phyloP scores from a whole-genome alignment of 2,888 invertebrate genomes.

The Holacanthella duospinosa region DNA sequence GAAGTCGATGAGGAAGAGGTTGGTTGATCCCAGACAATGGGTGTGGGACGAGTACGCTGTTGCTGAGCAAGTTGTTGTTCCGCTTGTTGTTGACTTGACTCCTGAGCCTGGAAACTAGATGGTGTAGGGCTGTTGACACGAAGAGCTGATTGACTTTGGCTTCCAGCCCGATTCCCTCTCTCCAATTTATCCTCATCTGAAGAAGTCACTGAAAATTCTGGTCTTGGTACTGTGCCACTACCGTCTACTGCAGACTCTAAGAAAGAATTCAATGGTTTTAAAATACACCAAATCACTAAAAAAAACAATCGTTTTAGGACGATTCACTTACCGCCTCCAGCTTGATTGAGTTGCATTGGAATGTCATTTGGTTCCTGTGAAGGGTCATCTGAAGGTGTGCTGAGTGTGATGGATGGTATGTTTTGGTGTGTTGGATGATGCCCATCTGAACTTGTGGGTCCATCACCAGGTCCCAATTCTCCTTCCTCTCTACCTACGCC shows the following conservation, averaged over 20 bases:
- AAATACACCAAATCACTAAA: background rate
- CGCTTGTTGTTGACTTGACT: constrained; percentile 21
- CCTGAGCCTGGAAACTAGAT: constrained; percentile 12
- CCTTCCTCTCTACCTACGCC: too few relatives aligned
- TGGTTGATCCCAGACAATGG: constrained; percentile 37
- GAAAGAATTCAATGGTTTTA: background rate
- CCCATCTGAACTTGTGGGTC: constrained; percentile 30
- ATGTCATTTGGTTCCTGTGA: too few relatives aligned
- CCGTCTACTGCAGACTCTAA: background rate
- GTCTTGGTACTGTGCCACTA: background rate
- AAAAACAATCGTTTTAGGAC: background rate
- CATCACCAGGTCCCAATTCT: too few relatives aligned
- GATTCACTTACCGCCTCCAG: background rate
- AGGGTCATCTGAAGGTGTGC: constrained; percentile 27
- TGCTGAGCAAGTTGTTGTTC: too few relatives aligned
- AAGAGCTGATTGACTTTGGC: background rate
- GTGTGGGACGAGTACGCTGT: constrained; percentile 30
- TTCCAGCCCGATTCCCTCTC: constrained; percentile 6
- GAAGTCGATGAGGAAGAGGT: constrained; percentile 29
- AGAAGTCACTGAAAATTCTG: constrained; percentile 30
- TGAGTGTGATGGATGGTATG: constrained; percentile 26
- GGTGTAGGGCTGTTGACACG: constrained; percentile 25
- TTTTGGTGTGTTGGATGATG: constrained; percentile 12
- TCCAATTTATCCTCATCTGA: constrained; percentile 36
- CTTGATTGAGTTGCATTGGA: background rate